These are phyloP conservation scores for Myotis pilosus DNA, from an alignment of 2,797 vertebrate species.

Conservation along the genomic window DNA sequence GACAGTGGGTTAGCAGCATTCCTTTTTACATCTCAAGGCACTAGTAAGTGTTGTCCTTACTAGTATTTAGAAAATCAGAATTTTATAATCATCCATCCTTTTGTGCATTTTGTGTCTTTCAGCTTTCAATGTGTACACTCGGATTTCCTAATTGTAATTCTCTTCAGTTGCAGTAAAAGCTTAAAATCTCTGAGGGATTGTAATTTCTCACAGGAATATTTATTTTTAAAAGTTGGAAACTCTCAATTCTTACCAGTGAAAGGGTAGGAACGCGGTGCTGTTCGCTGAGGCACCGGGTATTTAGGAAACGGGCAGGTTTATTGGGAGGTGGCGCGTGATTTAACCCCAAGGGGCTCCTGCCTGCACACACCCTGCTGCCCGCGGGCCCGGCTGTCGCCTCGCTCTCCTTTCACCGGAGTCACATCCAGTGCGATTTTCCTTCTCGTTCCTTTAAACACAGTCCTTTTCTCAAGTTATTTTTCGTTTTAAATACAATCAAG, in stretches of 20 bases:
- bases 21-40: neutral
- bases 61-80: neutral
- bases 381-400: neutral
- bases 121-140: neutral
- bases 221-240: neutral
- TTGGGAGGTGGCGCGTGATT: neutral
- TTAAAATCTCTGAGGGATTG: neutral
- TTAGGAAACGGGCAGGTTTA: neutral
- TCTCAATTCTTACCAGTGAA: neutral
- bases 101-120: neutral
- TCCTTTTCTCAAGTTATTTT: slow-evolving; percentile 36
- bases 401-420: neutral
- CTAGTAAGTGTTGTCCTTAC: neutral
- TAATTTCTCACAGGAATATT: slow-evolving; percentile 4
- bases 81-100: neutral
- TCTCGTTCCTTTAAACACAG: neutral
- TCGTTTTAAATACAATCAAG: neutral
- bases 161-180: slow-evolving; percentile 8
- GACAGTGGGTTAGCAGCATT: neutral
- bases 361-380: neutral
- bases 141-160: neutral
- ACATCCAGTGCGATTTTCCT: neutral
- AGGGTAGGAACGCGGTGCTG: neutral
- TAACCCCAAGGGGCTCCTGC: neutral
- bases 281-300: neutral